Evolutionary conservation across 2,797 vertebrate species (phyloP).

Genomic region (Leptodactylus fallax): DNA sequence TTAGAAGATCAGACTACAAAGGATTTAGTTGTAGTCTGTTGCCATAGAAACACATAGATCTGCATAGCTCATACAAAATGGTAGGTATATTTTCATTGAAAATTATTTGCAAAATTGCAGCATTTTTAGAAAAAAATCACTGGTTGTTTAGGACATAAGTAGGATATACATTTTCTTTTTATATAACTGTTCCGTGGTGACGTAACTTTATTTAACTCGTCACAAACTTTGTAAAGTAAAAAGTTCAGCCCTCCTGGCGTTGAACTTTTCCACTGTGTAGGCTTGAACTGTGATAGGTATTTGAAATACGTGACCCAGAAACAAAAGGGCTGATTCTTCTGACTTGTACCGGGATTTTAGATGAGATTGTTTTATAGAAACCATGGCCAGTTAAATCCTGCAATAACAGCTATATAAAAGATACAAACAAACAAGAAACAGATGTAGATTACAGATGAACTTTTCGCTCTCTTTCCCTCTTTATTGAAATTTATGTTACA

Average conservation of each 20-base stretch:
- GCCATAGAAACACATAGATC: background rate
- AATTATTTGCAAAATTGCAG: background rate
- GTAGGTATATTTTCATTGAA: background rate
- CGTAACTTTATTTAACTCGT: constrained; percentile 2
- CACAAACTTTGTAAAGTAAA: background rate
- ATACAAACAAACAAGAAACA: constrained; percentile 62
- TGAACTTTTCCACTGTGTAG: constrained; percentile 47
- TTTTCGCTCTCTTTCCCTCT: constrained; percentile 37
- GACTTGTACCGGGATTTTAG: constrained; percentile 36
- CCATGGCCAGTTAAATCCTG: constrained; percentile 47
- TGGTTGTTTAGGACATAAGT: too few relatives aligned
- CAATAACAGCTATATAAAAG: constrained; percentile 45
- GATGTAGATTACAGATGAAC: constrained; percentile 59
- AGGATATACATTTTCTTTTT: too few relatives aligned
- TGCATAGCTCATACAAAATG: background rate
- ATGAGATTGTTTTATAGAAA: constrained; percentile 57
- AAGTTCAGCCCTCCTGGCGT: background rate
- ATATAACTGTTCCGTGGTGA: too few relatives aligned
- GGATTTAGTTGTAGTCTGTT: background rate
- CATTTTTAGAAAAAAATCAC: too few relatives aligned
- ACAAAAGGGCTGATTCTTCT: constrained; percentile 35
- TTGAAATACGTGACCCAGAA: constrained; percentile 47
- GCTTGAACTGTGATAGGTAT: constrained; percentile 46
- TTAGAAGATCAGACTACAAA: background rate
- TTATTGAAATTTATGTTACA: constrained; percentile 42